A percentile compares a stretch with the other conserved stretches of the same genome.
Conservation (phyloP, 2,888 invertebrate genomes). For the Allacma fusca region DNA sequence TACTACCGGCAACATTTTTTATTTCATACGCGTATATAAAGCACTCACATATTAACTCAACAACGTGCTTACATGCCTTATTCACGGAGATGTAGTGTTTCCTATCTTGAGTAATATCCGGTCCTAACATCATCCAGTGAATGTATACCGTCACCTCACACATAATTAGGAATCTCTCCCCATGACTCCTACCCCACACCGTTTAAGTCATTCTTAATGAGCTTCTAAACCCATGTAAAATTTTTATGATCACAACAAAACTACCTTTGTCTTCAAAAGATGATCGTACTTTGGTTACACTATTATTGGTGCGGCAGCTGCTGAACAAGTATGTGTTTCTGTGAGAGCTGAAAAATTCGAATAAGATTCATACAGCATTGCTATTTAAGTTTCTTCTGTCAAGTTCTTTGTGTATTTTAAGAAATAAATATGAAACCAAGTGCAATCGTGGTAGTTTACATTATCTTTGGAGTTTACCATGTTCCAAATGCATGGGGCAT, state of each 20-base stretch:
- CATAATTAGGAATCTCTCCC: slow-evolving; percentile 24
- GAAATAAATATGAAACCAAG: background rate
- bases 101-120: slow-evolving; percentile 46
- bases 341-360: too few species aligned
- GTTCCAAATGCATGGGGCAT: slow-evolving; percentile 31
- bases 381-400: too few species aligned
- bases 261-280: background rate
- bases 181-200: background rate
- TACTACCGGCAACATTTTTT: background rate
- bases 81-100: slow-evolving; percentile 13
- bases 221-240: slow-evolving; percentile 4
- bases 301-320: background rate
- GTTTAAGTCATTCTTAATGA: slow-evolving; percentile 23
- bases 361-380: too few species aligned
- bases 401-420: background rate
- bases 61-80: slow-evolving; percentile 14
- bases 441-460: background rate
- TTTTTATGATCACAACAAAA: slow-evolving; percentile 21
- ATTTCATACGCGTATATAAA: background rate
- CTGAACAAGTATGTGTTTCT: background rate
- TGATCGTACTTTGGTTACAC: background rate
- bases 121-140: slow-evolving; percentile 32
- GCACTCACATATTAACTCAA: background rate
- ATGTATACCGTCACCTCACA: slow-evolving; percentile 18
- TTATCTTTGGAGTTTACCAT: background rate